Evolutionary conservation across 2,797 vertebrate species (phyloP), one percentile per base, ranked within the genome.

Genomic region (Enteromius unitaeniatus): DNA sequence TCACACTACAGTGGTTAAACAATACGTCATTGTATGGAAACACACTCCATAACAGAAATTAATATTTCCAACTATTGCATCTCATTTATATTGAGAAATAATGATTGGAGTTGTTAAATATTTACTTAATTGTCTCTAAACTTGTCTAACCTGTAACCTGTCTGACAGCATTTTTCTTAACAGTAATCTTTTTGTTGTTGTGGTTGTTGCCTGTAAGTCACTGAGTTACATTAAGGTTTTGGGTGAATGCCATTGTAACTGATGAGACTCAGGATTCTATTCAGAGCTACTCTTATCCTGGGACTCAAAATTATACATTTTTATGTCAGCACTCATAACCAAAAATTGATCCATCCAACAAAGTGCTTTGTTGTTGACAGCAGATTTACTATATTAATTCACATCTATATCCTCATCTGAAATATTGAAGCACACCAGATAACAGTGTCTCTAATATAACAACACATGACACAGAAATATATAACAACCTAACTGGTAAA

Each of bases 351-450:
- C 34, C 34, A 58, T 76, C 74, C 74, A 40, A 58, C 53, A 26
- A 76, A 76, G 21, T 60, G 58, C 74, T 76, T 78, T 49, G 58
- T 78, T 78, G 76, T 62, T 65, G 76, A 78, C 76, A 78, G 58
- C 76, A 28, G 45, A 78, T 47, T 62, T 49, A 64, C 58, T 55
- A 9, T 76, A 58, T 58, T 78, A 78, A 78, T 78, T 78, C 76
- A 78, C 6, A 3, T 21, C 76, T 47, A 49, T 47, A 60, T 76
- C 34, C 53, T 58, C 53, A 42, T 58, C 21, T 76, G 34, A 76
- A 60, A 40, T 17, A 31, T 47, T 65, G 26, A 78, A 47, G 26
- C 1, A 0, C 17, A 8, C 58, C 34, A 58, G 7, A 21, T 76
- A 75, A 64, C 14, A 37, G 73, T 9, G 21, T 9, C 6, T 42